Evolutionary conservation across 2,888 invertebrate species (phyloP), one percentile per base, ranked within the genome.

Genomic region (Podotricha telesiphe): DNA sequence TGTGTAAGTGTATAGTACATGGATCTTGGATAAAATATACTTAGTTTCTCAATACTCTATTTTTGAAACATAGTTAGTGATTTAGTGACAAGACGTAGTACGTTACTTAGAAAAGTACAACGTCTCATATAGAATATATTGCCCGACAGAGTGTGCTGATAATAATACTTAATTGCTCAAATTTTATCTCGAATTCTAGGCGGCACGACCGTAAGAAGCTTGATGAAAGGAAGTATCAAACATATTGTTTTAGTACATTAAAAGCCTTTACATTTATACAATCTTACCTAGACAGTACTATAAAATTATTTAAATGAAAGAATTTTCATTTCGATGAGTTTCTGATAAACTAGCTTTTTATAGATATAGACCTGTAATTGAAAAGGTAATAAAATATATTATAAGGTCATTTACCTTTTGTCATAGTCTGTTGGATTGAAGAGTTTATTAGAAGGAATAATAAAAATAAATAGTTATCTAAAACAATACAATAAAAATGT

Each of bases 121-220:
- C 19, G 19, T 58, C 20, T 22, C 17, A 50, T 42, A 58, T 58
- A 58, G 20, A 42, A 58, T 58, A 58, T 20, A 22, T 58, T 58
- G 58, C 17, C 58, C 42, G 58, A 42, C n/a, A 28, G 58, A 58
- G 58, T 58, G 42, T 40, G 58, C 37, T 11, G 58, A 58, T 42
- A 42, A 42, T 59, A 59, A 59, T 42, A 22, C 42, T 42, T 22
- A 45, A 45, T 59, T 11, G n/a, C 42, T 17, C n/a, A 22, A 22
- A 59, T 10, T 8, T 40, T 37, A n/a, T 58, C 59, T 59, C 22
- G 42, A 59, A 20, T 58, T 15, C 42, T 15, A 40, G 17, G 42
- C 20, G 20, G 15, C 10, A 42, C 11, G 3, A 20, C 11, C 20
- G 20, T 10, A 34, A 17, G 0, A 17, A 34, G 28, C 10, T 53